These are phyloP conservation scores for Monochamus alternatus DNA, from an alignment of 2,888 invertebrate species.

Conservation along the genomic window DNA sequence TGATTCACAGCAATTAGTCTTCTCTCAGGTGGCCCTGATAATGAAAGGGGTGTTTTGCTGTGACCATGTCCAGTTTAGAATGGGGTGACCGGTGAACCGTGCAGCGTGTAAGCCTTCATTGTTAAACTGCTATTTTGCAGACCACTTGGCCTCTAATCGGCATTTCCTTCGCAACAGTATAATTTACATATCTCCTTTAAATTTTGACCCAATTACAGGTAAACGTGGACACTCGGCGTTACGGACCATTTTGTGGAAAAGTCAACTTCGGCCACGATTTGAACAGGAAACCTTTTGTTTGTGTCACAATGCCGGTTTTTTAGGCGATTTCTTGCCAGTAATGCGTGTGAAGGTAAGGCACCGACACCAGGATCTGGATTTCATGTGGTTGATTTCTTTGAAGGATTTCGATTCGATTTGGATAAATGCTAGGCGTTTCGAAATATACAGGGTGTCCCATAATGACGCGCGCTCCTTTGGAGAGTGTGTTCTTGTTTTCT, in stretches of 20 bases:
- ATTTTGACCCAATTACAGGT: conserved; percentile 27
- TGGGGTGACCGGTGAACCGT: conserved; percentile 59
- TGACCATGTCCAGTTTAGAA: conserved; percentile 49
- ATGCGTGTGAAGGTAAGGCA: conserved; percentile 13
- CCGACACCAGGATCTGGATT: background rate
- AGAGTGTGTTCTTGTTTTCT: too few relatives aligned
- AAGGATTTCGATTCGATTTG: conserved; percentile 1
- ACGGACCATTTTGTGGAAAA: conserved; percentile 20
- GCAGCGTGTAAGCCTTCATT: conserved; percentile 50
- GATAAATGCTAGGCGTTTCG: too few relatives aligned
- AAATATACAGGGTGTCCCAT: too few relatives aligned
- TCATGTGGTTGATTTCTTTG: background rate
- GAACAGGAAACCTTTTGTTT: conserved; percentile 25
- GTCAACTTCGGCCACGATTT: conserved; percentile 1
- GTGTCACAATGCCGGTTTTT: conserved; percentile 6
- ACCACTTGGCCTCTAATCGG: conserved; percentile 54
- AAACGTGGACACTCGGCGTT: conserved; percentile 3
- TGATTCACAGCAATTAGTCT: conserved; percentile 30
- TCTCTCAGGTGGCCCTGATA: conserved; percentile 33
- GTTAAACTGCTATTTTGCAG: conserved; percentile 58
- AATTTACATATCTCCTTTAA: conserved; percentile 41
- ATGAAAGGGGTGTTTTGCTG: conserved; percentile 36
- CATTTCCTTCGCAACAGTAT: conserved; percentile 45
- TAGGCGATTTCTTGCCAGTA: conserved; percentile 5
- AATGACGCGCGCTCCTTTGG: too few relatives aligned